Base-by-base conservation (phyloP, 2,888 invertebrate genomes). In the Eupithecia vulgata region DNA sequence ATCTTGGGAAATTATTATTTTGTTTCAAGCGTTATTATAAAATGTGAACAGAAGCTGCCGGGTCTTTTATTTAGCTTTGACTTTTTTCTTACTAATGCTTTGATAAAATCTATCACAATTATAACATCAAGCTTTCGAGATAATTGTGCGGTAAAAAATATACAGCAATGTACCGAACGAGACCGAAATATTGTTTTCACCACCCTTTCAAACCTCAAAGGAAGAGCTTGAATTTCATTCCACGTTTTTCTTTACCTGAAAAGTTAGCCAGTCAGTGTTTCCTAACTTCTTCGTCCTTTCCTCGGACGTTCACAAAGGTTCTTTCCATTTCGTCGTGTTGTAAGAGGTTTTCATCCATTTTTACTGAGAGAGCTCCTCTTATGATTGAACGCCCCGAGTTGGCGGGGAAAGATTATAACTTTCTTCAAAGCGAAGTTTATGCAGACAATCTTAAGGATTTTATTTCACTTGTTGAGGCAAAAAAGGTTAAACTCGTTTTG, bases 331-430 rank as follows among this genome's bases (percentile, higher is more conserved):
- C 81, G 79, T 74, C 65, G 62, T 74, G 79, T 81, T 81, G 82
- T 83, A 79, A 82, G 81, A 82, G 82, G 83, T 81, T 85, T 84
- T 85, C 82, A 82, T 85, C 84, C 84, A 84, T 86, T 86, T 84
- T 83, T 81, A 78, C 75, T 76, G 78, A 79, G 77, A 82, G 83
- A 76, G 80, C 78, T 80, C 79, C 82, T 83, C 81, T 83, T 83
- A 84, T 84, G 86, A 87, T 82, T 81, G 84, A 87, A 81, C 70
- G 73, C 84, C 80, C 69, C 81, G 81, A 81, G 82, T 80, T 76
- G 77, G 78, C 78, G 77, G 81, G 76, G 78, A 77, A 74, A 85
- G 82, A 85, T 87, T 85, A 84, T 81, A 87, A 85, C 82, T 85
- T 85, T 84, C 79, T 81, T 82, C 79, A 80, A 81, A 84, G 84